These are phyloP conservation scores for Meteorus colon DNA, from an alignment of 2,888 invertebrate genomes.

Conservation along the genomic window DNA sequence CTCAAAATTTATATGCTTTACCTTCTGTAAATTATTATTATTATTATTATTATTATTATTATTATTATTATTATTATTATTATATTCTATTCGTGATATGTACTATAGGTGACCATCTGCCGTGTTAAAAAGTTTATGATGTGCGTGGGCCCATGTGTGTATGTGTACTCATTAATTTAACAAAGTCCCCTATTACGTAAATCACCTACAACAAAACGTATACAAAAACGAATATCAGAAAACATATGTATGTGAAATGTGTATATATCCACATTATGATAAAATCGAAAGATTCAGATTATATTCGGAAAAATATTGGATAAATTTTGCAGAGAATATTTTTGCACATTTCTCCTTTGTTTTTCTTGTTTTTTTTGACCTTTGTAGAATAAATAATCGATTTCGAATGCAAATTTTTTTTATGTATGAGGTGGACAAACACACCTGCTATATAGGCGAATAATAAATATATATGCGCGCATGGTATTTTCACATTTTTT, in stretches of 20 bases:
- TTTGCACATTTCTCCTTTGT: slow-evolving; percentile 16
- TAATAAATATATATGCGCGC: neutral
- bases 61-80: neutral
- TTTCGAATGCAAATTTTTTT: slow-evolving; percentile 37
- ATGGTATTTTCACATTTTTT: neutral
- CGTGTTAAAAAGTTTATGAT: slow-evolving; percentile 10
- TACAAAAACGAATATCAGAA: neutral
- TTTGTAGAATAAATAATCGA: slow-evolving; percentile 31
- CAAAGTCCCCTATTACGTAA: slow-evolving; percentile 4
- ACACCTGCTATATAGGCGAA: slow-evolving; percentile 19
- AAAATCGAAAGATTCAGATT: neutral
- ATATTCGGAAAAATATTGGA: neutral
- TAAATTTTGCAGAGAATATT: slow-evolving; percentile 2
- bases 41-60: slow-evolving; percentile 1
- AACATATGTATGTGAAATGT: slow-evolving; percentile 5
- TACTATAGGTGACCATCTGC: slow-evolving; percentile 1
- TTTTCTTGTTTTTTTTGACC: slow-evolving; percentile 5
- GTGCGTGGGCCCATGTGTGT: slow-evolving; percentile 25
- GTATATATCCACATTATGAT: neutral
- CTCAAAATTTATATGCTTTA: slow-evolving; percentile 1
- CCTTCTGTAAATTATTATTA: neutral
- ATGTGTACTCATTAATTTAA: slow-evolving; percentile 26
- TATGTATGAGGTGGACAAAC: slow-evolving; percentile 1
- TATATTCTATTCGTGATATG: slow-evolving; percentile 10
- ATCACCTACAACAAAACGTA: slow-evolving; percentile 4